Evolutionary conservation across 1,140 invertebrate genomes (phyloP), one percentile per base, ranked within the genome.

Genomic region (Lasioglossum albipes): DNA sequence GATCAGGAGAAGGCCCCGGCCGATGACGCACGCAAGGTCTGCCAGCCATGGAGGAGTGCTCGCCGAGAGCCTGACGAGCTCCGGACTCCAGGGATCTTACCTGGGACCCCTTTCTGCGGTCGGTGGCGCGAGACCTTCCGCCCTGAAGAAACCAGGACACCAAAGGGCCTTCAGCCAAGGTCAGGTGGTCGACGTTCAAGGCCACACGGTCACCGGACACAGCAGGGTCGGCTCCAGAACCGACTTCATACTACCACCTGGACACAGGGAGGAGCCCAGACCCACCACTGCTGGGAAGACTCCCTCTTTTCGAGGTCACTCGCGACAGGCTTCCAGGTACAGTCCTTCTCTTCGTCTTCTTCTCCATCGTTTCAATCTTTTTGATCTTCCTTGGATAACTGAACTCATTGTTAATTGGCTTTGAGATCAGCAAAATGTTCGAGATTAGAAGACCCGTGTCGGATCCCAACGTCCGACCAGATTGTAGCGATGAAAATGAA

Each of bases 81-180:
- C 93, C 49, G 93, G 74, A 36, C 85, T 79, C 67, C 89, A 88
- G 68, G 67, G 79, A 0, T 85, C 86, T 0, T 73, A 80, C 13
- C 27, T 87, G 12, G 84, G 85, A 0, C 85, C 81, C 6, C 13
- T 87, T 61, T 76, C 85, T 5, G 41, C 57, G n/a, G 81, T 85
- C 81, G 65, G 85, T 78, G 7, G 84, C 3, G 45, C 67, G 88
- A 72, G 95, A 42, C 95, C 95, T 0, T 95, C 95, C 20, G 95
- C 95, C 0, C 94, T 97, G 64, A 97, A 97, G 89, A 95, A 95
- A 78, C 94, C 95, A 7, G 96, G 96, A 7, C 97, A 98, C 89
- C 97, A 97, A 87, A 94, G 97, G 62, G 97, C 97, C 7, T 96
- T 97, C 89, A 97, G 97, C 7, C 97, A 98, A 87, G 97, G 97